These are phyloP conservation scores for Dascyllus trimaculatus DNA, from an alignment of 2,113 vertebrate species.

Conservation along the genomic window DNA sequence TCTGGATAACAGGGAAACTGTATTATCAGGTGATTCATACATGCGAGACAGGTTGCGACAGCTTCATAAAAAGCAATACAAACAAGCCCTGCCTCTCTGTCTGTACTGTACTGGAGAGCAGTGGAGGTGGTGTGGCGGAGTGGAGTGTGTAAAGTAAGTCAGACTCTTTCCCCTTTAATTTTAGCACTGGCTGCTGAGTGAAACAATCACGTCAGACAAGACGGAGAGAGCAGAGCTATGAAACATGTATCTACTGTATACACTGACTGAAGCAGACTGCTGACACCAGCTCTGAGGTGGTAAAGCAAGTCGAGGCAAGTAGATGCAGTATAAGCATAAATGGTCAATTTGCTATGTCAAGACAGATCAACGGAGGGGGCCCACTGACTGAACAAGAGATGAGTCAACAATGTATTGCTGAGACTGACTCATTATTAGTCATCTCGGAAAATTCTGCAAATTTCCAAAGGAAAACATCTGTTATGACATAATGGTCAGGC, in stretches of 20 bases:
- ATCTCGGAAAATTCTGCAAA: conserved; percentile 49
- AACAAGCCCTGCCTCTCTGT: conserved; percentile 2
- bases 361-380: conserved; percentile 34
- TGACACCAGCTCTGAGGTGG: conserved; percentile 42
- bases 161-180: conserved; percentile 60
- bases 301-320: conserved; percentile 65
- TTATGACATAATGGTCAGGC: conserved; percentile 41
- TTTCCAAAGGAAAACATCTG: conserved; percentile 66
- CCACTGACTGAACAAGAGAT: conserved; percentile 39
- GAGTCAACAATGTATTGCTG: conserved; percentile 36
- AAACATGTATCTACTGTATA: conserved; percentile 26
- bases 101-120: conserved; percentile 7
- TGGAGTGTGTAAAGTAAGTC: conserved; percentile 20
- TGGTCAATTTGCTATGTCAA: conserved; percentile 53
- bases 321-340: conserved; percentile 61
- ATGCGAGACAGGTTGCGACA: conserved; percentile 50
- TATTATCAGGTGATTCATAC: conserved; percentile 62
- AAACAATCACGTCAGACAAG: conserved; percentile 56
- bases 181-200: conserved; percentile 49
- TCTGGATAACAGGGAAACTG: conserved; percentile 20
- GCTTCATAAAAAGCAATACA: conserved; percentile 32
- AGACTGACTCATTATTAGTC: conserved; percentile 66
- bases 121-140: conserved; percentile 4
- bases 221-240: conserved; percentile 14
- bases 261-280: conserved; percentile 36